Base-by-base conservation (phyloP, 2,113 vertebrate species). In the Antennarius striatus region DNA sequence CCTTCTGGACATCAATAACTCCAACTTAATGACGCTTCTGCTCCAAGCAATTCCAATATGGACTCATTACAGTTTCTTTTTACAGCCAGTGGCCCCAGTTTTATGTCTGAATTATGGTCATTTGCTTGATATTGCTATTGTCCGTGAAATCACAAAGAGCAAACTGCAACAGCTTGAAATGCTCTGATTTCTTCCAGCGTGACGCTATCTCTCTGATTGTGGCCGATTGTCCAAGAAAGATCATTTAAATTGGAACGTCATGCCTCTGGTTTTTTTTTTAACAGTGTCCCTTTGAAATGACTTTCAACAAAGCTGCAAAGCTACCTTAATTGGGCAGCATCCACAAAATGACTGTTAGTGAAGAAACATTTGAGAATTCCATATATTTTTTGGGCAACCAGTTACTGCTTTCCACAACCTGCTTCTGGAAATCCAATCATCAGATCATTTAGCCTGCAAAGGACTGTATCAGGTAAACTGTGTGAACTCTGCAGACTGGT, bases 191-290 rank as follows among this genome's bases (percentile, higher is more conserved):
- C 58, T 51, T 66, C 22, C 70, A 59, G 73, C 1, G 6, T 68
- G 56, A 81, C 71, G 72, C 51, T 57, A 28, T 71, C 72, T 57
- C 29, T 66, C 62, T 75, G 80, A 84, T 74, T 85, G 60, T 74
- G 73, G 50, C 73, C 70, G 64, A 77, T 61, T 64, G 71, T 74
- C 56, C n/a, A 17, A 28, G 55, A 52, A 67, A 71, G 53, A 78
- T 70, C 57, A 36, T 73, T 79, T 57, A 63, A 79, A 77, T 69
- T 75, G 61, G 70, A 67, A 68, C 70, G 70, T 49, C 63, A 40
- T 55, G 59, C 57, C 45, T 63, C 17, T 4, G 5, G 32, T 10
- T 9, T 43, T 43, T 5, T 65, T 43, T 47, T 60, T 50, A 48
- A 54, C 39, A 49, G 14, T 43, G 59, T n/a, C 15, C 73, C 56